Conservation (phyloP, 2,888 invertebrate species). For the Tipula lateralis region DNA sequence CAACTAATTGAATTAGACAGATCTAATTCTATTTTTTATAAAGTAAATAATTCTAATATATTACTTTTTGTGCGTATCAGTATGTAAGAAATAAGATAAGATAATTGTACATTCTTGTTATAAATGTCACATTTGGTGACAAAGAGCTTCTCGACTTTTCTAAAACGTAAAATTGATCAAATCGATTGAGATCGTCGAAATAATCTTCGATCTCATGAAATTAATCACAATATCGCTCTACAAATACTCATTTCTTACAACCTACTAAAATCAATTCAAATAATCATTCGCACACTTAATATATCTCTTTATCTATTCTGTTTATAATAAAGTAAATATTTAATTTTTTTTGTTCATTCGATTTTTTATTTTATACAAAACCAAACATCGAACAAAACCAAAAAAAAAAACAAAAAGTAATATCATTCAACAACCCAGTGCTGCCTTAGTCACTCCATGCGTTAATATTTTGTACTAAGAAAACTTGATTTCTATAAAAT, state of each 20-base stretch:
- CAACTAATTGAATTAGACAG: no score
- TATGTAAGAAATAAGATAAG: no score
- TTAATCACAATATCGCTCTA: background rate
- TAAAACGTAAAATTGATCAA: no score
- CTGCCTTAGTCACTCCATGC: background rate
- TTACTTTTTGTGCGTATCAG: no score
- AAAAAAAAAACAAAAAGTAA: background rate
- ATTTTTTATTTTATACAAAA: background rate
- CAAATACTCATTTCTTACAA: background rate
- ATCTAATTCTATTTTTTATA: no score
- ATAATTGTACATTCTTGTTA: no score
- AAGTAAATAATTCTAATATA: no score
- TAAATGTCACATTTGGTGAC: no score
- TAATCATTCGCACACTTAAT: conserved; percentile 24
- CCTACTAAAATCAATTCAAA: conserved; percentile 24
- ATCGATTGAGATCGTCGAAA: no score
- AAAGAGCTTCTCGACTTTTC: no score
- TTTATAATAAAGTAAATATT: conserved; percentile 19
- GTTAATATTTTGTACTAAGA: background rate
- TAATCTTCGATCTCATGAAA: background rate
- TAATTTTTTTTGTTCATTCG: background rate
- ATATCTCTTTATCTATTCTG: conserved; percentile 19
- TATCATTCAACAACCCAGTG: background rate
- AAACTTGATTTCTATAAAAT: conserved; percentile 29
- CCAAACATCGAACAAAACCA: background rate